phyloP scores from a whole-genome alignment of 2,888 invertebrate species.

The Nesidiocoris tenuis region DNA sequence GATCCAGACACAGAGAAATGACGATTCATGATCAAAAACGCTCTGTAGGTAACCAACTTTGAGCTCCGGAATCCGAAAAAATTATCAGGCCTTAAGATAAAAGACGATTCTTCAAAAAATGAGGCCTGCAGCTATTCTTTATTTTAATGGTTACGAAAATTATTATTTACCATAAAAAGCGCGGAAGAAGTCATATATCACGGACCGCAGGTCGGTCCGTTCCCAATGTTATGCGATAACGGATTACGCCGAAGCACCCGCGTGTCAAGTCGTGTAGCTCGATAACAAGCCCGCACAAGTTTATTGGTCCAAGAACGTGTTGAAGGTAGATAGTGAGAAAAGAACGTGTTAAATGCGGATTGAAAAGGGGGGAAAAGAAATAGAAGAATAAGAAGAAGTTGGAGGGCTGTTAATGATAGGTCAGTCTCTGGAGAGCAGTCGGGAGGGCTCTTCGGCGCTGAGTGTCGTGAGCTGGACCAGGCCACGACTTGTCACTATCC shows the following conservation, averaged over 20 bases:
- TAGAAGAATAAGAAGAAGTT: background rate
- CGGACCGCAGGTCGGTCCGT: background rate
- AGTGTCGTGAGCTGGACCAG: constrained; percentile 34
- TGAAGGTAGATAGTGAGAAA: background rate
- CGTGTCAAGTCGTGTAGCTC: background rate
- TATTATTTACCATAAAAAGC: no score
- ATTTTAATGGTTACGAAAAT: no score
- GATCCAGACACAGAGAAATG: no score
- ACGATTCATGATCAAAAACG: no score
- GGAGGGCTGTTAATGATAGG: constrained; percentile 38
- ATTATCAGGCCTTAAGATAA: no score
- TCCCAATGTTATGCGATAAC: background rate
- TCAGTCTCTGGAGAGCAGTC: constrained; percentile 4
- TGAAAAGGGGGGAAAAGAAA: constrained; percentile 1
- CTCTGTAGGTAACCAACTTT: no score
- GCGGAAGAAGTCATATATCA: background rate
- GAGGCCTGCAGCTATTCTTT: no score
- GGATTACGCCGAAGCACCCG: background rate
- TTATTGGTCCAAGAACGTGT: background rate
- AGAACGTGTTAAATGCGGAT: constrained; percentile 29
- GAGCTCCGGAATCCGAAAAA: no score
- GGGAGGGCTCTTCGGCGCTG: background rate
- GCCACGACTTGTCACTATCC: constrained; percentile 42
- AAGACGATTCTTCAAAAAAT: no score
- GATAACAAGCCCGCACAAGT: background rate